These are phyloP conservation scores for Tragulus kanchil DNA, from an alignment of 2,113 vertebrate species.

Conservation along the genomic window DNA sequence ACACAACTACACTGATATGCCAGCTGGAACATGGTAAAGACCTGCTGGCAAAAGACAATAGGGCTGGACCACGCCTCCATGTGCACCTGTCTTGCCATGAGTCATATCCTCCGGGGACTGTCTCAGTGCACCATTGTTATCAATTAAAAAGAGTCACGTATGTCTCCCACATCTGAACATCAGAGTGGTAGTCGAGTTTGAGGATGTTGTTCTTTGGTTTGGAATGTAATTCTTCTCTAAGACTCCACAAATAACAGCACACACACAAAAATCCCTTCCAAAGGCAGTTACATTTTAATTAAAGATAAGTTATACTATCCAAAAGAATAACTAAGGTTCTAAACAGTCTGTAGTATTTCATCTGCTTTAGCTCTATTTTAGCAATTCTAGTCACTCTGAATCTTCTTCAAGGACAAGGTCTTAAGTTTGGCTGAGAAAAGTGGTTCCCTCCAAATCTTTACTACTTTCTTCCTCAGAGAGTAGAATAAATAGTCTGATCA, in stretches of 20 bases:
- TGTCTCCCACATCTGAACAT: not conserved
- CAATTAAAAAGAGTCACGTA: constrained; percentile 56
- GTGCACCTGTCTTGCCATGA: constrained; percentile 64
- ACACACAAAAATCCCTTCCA: not conserved
- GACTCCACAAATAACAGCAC: not conserved
- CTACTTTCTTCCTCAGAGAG: not conserved
- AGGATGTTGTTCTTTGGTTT: constrained; percentile 22
- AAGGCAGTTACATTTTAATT: constrained; percentile 7
- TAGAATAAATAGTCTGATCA: not conserved
- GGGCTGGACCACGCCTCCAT: not conserved
- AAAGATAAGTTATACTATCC: not conserved
- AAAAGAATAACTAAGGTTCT: not conserved
- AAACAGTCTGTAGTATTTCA: not conserved
- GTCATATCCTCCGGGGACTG: constrained; percentile 45
- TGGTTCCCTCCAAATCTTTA: not conserved
- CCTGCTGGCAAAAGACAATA: constrained; percentile 20
- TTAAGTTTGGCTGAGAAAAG: not conserved
- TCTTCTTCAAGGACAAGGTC: constrained; percentile 38
- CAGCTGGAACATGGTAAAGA: not conserved
- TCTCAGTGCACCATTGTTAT: constrained; percentile 59
- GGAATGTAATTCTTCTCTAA: constrained; percentile 36
- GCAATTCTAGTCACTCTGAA: not conserved
- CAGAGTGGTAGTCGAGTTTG: not conserved
- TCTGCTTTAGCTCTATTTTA: not conserved
- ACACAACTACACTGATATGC: not conserved